phyloP scores from a whole-genome alignment of 2,113 vertebrate species.

The Oreochromis aureus region DNA sequence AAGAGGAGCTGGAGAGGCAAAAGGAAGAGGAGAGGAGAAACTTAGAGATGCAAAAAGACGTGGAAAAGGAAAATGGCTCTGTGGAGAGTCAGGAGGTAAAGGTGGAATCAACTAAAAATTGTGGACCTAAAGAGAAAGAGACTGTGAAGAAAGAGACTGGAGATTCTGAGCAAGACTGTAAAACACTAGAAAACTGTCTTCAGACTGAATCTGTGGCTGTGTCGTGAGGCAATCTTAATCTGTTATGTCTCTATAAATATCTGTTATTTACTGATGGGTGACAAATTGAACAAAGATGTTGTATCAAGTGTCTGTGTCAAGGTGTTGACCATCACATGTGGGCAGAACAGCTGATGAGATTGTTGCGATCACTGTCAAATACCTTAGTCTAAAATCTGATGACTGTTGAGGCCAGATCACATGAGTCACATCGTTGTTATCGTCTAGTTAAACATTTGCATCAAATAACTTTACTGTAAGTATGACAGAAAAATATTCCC shows the following conservation, averaged over 20 bases:
- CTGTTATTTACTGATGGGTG: background rate
- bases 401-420: background rate
- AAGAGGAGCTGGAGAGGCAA: conserved; percentile 47
- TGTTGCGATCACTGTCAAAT: background rate
- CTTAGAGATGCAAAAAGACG: background rate
- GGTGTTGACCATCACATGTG: background rate
- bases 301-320: background rate
- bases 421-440: background rate
- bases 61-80: background rate
- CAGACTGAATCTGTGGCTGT: background rate
- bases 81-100: background rate
- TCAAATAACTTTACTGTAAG: background rate
- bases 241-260: background rate
- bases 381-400: background rate
- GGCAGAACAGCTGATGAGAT: background rate
- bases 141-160: background rate
- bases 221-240: conserved; percentile 9
- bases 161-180: background rate
- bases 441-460: background rate
- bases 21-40: background rate
- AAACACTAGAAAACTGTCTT: background rate
- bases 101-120: background rate
- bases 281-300: background rate
- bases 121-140: background rate
- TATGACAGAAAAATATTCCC: background rate